phyloP scores from a whole-genome alignment of 2,888 invertebrate species.

The Eupithecia inturbata region DNA sequence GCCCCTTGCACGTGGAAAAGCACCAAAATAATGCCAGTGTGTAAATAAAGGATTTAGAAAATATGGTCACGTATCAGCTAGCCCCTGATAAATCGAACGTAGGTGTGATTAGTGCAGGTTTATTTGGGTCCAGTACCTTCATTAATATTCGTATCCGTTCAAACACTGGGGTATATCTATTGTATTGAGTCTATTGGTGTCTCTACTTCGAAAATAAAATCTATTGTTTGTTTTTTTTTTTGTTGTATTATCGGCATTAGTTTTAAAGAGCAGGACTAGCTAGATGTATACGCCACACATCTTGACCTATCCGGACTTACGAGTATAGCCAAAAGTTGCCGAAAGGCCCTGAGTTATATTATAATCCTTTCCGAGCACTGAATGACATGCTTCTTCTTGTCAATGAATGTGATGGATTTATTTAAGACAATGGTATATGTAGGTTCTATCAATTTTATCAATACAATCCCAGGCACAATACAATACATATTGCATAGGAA shows the following conservation, averaged over 20 bases:
- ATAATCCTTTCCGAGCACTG: no score
- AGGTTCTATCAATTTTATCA: no score
- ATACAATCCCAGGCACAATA: no score
- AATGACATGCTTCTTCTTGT: no score
- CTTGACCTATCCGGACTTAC: neutral
- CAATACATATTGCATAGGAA: neutral
- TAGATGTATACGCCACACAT: neutral
- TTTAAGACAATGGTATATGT: neutral
- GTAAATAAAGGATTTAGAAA: constrained; percentile 2
- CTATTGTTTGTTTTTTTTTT: no score
- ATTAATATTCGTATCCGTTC: constrained; percentile 8
- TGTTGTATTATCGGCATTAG: neutral
- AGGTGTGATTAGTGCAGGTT: constrained; percentile 8
- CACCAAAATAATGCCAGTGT: neutral
- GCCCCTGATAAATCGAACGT: constrained; percentile 10
- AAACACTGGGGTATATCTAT: neutral
- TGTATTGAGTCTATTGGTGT: no score
- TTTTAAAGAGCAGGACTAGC: neutral
- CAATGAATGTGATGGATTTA: neutral
- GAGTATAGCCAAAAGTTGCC: neutral
- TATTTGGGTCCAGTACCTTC: constrained; percentile 2
- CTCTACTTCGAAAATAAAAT: no score
- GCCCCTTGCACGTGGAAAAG: neutral
- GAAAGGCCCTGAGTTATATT: no score
- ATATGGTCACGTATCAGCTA: constrained; percentile 8